Percentiles rank a stretch among this genome's conserved stretches.
Conservation (phyloP, 1,140 invertebrate species). For the Philaenus spumarius region DNA sequence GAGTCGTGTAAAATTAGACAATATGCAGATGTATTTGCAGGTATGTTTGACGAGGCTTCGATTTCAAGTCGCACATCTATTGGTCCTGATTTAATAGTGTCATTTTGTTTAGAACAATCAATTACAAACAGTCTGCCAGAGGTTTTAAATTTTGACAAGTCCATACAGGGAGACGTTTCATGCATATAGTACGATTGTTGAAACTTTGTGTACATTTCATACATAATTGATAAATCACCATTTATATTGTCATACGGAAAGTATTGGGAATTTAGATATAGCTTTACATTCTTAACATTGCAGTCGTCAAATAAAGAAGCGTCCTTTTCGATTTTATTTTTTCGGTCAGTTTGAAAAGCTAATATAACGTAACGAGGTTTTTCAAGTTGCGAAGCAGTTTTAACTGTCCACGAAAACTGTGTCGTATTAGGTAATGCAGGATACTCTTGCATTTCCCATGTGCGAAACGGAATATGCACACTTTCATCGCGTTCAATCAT, state of each 20-base stretch:
- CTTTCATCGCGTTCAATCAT: conserved; percentile 26
- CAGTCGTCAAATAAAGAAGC: conserved; percentile 20
- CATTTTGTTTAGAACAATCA: conserved; percentile 5
- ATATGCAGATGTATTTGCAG: not conserved
- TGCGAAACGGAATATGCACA: conserved; percentile 33
- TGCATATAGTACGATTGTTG: conserved; percentile 9
- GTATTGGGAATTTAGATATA: conserved; percentile 21
- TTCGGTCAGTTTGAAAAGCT: conserved; percentile 22
- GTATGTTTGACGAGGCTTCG: not conserved
- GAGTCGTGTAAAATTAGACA: not conserved
- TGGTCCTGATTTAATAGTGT: not conserved
- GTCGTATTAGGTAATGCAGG: conserved; percentile 31
- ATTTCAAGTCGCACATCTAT: not conserved
- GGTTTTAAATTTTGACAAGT: not conserved
- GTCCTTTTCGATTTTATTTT: conserved; percentile 13
- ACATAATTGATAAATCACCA: not conserved
- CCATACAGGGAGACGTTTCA: not conserved
- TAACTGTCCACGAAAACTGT: conserved; percentile 32
- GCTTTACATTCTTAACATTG: conserved; percentile 20
- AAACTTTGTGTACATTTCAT: conserved; percentile 2
- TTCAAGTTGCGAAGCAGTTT: conserved; percentile 21
- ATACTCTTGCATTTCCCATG: conserved; percentile 39
- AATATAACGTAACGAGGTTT: conserved; percentile 25
- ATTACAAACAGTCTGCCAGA: conserved; percentile 1
- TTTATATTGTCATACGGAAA: conserved; percentile 20